Evolutionary conservation across 1,140 invertebrate genomes (phyloP), one percentile per base, ranked within the genome.

Genomic region (Drosophila nebulosa): DNA sequence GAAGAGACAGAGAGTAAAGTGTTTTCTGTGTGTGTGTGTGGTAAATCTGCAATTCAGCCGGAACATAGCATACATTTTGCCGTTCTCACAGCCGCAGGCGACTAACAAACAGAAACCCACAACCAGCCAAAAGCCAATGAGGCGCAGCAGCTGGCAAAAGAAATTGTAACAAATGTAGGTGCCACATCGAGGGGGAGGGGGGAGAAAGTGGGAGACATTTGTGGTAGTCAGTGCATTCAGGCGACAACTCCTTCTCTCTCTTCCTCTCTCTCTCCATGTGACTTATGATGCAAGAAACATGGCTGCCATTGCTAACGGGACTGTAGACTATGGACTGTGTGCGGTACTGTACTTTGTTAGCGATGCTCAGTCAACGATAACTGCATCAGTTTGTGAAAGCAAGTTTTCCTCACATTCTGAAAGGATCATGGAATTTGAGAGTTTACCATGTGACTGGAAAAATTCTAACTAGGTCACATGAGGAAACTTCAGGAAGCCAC

Each of bases 41-140:
- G 4, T 35, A 79, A 80, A 80, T 80, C 81, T 84, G 65, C 80
- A 85, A 85, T 86, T 85, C 81, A 85, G 74, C 73, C 69, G 78
- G 78, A 86, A 85, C 80, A 74, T 36, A 77, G 67, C 81, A 85
- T 78, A 86, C 78, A 86, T 84, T 86, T 80, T 80, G 81, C 80
- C 78, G 78, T 70, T 86, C 86, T 77, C 50, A 66, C 60, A 75
- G 69, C 81, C 80, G 69, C 74, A 60, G 62, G 81, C 77, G 61
- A 59, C 75, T 51, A 84, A 55, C 66, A 71, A 68, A 66, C 68
- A 74, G 52, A 67, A 78, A 66, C 55, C 65, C 57, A 63, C 61
- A 24, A 5, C 39, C 18, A 10, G 27, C 55, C 62, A 64, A 67
- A 76, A 67, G 69, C 76, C 80, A 85, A 86, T 77, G 80, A 85